phyloP scores from a whole-genome alignment of 1,140 invertebrate genomes.

The Drosophila kanapiae region DNA sequence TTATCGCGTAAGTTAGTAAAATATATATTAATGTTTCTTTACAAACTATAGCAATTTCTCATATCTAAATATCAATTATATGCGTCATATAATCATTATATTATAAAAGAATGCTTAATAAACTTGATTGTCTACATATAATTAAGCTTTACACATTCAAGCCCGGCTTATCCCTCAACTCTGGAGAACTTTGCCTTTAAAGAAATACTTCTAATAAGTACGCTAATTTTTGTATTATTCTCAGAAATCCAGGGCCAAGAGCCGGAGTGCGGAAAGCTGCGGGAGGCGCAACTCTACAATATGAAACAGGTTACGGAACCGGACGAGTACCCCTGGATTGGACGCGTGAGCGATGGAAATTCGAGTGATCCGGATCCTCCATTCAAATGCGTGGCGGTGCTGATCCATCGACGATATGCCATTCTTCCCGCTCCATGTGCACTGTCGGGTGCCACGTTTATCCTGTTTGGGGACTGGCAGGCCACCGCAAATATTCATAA shows the following conservation, averaged over 20 bases:
- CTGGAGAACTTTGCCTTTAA: not conserved
- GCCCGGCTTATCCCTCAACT: too few relatives aligned
- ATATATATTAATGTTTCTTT: not conserved
- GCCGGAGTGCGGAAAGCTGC: conserved; percentile 18
- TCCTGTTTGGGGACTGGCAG: conserved; percentile 6
- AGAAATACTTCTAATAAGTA: not conserved
- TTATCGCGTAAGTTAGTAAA: conserved; percentile 4
- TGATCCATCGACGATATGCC: not conserved
- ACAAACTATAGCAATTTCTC: not conserved
- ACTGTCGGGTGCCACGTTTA: not conserved
- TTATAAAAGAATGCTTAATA: too few relatives aligned
- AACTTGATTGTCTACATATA: too few relatives aligned
- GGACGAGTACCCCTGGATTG: conserved; percentile 34
- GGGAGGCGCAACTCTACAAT: conserved; percentile 19
- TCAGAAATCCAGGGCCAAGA: not conserved
- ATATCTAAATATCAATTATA: too few relatives aligned
- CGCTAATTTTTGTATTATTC: not conserved
- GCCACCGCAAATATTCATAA: not conserved
- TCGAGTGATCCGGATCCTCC: not conserved
- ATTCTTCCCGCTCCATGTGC: not conserved
- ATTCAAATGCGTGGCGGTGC: not conserved
- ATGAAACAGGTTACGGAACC: not conserved
- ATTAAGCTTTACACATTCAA: too few relatives aligned
- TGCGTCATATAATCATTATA: too few relatives aligned
- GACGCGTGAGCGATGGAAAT: conserved; percentile 1